Conservation (phyloP, 2,113 vertebrate genomes). For the Apaloderma vittatum region DNA sequence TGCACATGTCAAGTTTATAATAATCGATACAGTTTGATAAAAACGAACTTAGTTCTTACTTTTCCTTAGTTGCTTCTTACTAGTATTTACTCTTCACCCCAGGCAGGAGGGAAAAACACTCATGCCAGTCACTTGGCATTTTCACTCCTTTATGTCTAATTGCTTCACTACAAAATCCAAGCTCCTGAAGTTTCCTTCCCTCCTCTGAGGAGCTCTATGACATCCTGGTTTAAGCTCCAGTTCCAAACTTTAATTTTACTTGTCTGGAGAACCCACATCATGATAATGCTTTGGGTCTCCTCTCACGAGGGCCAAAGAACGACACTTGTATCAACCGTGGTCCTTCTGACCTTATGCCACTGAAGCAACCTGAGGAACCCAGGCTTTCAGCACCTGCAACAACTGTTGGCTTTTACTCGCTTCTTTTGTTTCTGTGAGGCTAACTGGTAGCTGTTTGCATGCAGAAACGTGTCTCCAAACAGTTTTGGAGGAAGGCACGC, state of each 20-base stretch:
- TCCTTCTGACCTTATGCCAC: background rate
- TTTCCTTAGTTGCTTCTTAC: background rate
- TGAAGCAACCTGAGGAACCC: background rate
- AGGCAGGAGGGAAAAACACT: background rate
- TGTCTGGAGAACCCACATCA: background rate
- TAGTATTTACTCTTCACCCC: background rate
- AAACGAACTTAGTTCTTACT: background rate
- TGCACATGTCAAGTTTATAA: background rate
- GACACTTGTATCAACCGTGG: too few species aligned
- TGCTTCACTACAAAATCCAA: background rate
- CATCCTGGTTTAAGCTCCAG: background rate
- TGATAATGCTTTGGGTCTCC: accelerated
- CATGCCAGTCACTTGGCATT: background rate
- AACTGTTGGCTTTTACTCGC: background rate
- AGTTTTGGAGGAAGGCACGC: background rate
- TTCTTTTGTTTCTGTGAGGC: background rate
- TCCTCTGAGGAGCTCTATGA: background rate
- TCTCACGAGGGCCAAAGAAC: background rate
- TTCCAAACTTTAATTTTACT: background rate
- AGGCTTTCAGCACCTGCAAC: background rate
- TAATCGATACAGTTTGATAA: background rate
- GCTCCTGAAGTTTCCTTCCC: background rate
- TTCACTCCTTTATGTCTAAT: background rate
- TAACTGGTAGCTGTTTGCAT: background rate
- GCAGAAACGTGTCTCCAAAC: background rate